A percentile compares a stretch with the other conserved stretches of the same genome.
phyloP scores from a whole-genome alignment of 2,797 vertebrate genomes.

The Gila robusta region DNA sequence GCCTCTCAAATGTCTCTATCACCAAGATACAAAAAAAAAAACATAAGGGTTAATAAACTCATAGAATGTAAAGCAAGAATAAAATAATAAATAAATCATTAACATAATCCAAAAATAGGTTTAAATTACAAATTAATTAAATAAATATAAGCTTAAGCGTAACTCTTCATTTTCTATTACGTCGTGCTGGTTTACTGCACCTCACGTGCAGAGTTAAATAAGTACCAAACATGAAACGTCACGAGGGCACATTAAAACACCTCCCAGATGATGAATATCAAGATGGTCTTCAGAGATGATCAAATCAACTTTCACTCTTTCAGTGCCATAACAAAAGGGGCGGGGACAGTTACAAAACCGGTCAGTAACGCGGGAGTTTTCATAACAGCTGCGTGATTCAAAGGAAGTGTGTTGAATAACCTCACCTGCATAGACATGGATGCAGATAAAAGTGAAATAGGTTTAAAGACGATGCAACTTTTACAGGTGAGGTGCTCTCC shows the following conservation, averaged over 20 bases:
- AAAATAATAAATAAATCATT: neutral
- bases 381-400: constrained; percentile 7
- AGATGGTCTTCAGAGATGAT: neutral
- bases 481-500: constrained; percentile 28
- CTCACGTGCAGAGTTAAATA: neutral
- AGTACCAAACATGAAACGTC: constrained; percentile 27
- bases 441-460: neutral
- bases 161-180: neutral
- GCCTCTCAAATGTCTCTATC: too few relatives aligned
- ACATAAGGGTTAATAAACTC: neutral
- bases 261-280: constrained; percentile 7
- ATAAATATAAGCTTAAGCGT: neutral
- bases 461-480: neutral
- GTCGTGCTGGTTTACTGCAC: neutral
- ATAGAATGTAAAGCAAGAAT: neutral
- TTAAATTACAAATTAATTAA: neutral
- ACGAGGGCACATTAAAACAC: neutral
- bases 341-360: constrained; percentile 10
- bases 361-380: constrained; percentile 26
- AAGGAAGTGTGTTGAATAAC: neutral
- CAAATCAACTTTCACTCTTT: neutral
- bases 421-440: neutral
- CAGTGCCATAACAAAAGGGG: constrained; percentile 14
- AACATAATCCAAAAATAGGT: neutral
- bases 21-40: neutral